Conservation (phyloP, 2,888 invertebrate species). For the Drosophila histrio region DNA sequence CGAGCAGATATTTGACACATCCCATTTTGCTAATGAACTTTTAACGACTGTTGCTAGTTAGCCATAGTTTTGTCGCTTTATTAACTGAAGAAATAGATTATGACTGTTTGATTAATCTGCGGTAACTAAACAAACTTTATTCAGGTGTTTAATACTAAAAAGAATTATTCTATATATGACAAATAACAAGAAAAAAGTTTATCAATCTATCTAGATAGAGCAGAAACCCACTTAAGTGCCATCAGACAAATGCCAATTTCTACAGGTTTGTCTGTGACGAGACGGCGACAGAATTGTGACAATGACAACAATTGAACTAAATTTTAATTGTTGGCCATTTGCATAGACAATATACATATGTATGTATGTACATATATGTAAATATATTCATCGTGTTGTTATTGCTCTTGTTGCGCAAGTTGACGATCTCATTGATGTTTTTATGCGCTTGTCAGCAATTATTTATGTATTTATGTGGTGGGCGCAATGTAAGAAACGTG, state of each 20-base stretch:
- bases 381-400: conserved; percentile 4
- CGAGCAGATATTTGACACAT: conserved; percentile 13
- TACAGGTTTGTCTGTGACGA: conserved; percentile 51
- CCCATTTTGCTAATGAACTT: conserved; percentile 24
- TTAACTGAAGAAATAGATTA: conserved; percentile 24
- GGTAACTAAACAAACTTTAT: conserved; percentile 9
- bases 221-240: conserved; percentile 4
- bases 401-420: conserved; percentile 30
- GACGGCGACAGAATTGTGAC: conserved; percentile 49
- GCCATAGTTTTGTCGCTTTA: conserved; percentile 3
- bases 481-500: conserved; percentile 50
- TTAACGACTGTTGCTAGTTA: conserved; percentile 7
- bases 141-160: conserved; percentile 35
- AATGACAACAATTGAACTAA: conserved; percentile 69
- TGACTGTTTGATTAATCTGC: background rate
- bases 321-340: conserved; percentile 73
- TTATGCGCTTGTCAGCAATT: conserved; percentile 65
- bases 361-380: background rate
- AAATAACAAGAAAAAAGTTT: background rate
- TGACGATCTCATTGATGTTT: conserved; percentile 69
- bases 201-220: background rate
- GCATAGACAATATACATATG: conserved; percentile 43
- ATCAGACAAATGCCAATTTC: conserved; percentile 14
- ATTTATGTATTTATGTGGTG: conserved; percentile 53
- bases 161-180: no score